These are phyloP conservation scores for Gobiocypris rarus DNA, from an alignment of 2,113 vertebrate species.

Conservation along the genomic window DNA sequence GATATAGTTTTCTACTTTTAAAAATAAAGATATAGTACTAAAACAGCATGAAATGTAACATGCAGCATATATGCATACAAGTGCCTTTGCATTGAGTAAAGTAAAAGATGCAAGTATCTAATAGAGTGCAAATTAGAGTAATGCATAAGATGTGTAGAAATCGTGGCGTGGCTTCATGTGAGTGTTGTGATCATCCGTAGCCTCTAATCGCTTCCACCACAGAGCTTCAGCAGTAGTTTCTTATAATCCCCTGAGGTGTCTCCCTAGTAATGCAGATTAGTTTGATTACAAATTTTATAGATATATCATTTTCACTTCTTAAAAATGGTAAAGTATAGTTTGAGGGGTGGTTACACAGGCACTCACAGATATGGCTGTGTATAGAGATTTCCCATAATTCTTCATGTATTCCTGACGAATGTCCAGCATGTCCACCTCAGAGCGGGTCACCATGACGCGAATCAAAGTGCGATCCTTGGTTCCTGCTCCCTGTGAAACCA, in stretches of 20 bases:
- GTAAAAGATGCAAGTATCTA: conserved; percentile 60
- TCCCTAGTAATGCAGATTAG: conserved; percentile 75
- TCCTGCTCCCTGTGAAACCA: conserved; percentile 82
- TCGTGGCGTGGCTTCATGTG: conserved; percentile 27
- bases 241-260: conserved; percentile 97
- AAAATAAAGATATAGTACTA: conserved; percentile 50
- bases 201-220: conserved; percentile 90
- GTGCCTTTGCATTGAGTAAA: conserved; percentile 38
- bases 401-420: conserved; percentile 88
- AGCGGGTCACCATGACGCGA: conserved; percentile 95
- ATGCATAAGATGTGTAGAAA: conserved; percentile 40
- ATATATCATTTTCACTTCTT: neutral
- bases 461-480: conserved; percentile 94
- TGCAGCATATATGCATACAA: conserved; percentile 45
- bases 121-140: conserved; percentile 40
- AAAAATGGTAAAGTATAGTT: neutral
- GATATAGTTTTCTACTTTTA: conserved; percentile 50
- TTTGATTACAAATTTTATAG: neutral
- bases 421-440: conserved; percentile 92
- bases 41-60: conserved; percentile 49
- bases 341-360: neutral
- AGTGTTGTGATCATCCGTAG: neutral
- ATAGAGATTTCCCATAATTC: conserved; percentile 90
- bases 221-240: conserved; percentile 93
- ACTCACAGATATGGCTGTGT: conserved; percentile 89